Evolutionary conservation across 1,140 invertebrate species (phyloP), one percentile per base, ranked within the genome.

Genomic region (Cataglyphis hispanica): DNA sequence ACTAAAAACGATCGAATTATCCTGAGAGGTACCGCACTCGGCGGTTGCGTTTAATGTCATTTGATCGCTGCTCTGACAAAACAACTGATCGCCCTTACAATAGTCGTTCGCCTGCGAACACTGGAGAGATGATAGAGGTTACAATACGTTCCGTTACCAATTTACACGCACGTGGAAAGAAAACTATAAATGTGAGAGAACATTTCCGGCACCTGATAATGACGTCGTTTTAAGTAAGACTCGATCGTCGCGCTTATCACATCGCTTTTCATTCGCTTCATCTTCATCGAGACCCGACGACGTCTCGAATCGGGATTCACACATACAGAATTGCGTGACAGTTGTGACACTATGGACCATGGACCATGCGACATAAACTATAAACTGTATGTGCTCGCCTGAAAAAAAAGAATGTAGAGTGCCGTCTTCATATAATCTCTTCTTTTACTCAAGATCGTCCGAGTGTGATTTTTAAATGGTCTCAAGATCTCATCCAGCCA

Each of bases 191-290:
- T 10, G n/a, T 8, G 0, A 40, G 7, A 27, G 50, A n/a, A n/a
- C 16, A 34, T 25, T 25, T 46, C 11, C 40, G 10, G 84, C 80
- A 95, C 95, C 93, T 95, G 95, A 88, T 95, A 95, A 78, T 93
- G 93, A 50, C 95, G 94, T 46, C 95, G 93, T 86, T 95, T 95
- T 40, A 95, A 91, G 84, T 95, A 95, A 31, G 95, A 95, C 85
- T 95, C 94, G 27, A 95, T 92, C 31, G 95, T 95, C 56, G 94
- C 92, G 75, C 94, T 95, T 74, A 95, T 95, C 77, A 94, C 86
- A 56, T 95, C 95, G 78, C 90, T 92, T 89, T 94, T 94, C 63
- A 93, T 91, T 64, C 95, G 94, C 94, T 95, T 95, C 95, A 95
- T 95, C 84, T 94, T 95, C 92, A 93, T 93, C 87, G 19, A 72